These are phyloP conservation scores for Argentina silus DNA, from an alignment of 2,797 vertebrate genomes.

Conservation along the genomic window DNA sequence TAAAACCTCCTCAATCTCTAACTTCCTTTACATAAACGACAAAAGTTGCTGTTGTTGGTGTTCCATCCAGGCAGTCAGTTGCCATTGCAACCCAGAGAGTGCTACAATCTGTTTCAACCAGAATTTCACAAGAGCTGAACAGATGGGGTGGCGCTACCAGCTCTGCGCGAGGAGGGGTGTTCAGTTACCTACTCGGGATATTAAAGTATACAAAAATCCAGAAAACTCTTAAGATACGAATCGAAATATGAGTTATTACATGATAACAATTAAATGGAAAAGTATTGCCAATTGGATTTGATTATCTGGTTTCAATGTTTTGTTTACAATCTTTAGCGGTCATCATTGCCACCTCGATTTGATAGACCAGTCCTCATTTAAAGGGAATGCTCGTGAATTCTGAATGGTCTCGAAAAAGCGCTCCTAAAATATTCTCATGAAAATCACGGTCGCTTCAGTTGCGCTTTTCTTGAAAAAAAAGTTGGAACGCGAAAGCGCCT, in stretches of 20 bases:
- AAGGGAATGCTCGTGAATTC: constrained; percentile 71
- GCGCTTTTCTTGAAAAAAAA: neutral
- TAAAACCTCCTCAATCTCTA: constrained; percentile 33
- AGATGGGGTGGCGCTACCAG: constrained; percentile 81
- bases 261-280: no score
- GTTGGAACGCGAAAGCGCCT: neutral
- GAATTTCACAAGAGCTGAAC: constrained; percentile 70
- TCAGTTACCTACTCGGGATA: neutral
- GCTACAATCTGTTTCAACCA: constrained; percentile 78
- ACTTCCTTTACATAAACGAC: constrained; percentile 54
- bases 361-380: constrained; percentile 64
- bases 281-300: rapidly evolving
- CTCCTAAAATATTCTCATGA: constrained; percentile 1
- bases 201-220: neutral
- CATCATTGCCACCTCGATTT: constrained; percentile 1
- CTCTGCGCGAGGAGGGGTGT: constrained; percentile 17
- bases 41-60: constrained; percentile 63
- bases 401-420: constrained; percentile 36
- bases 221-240: rapidly evolving
- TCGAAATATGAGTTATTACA: rapidly evolving
- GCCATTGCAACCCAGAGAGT: constrained; percentile 70
- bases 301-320: neutral
- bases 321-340: neutral
- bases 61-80: constrained; percentile 41
- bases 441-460: constrained; percentile 3